A percentile compares a stretch with the other conserved stretches of the same genome.
These are phyloP conservation scores for Machimus rusticus DNA, from an alignment of 2,888 invertebrate genomes.

Conservation along the genomic window DNA sequence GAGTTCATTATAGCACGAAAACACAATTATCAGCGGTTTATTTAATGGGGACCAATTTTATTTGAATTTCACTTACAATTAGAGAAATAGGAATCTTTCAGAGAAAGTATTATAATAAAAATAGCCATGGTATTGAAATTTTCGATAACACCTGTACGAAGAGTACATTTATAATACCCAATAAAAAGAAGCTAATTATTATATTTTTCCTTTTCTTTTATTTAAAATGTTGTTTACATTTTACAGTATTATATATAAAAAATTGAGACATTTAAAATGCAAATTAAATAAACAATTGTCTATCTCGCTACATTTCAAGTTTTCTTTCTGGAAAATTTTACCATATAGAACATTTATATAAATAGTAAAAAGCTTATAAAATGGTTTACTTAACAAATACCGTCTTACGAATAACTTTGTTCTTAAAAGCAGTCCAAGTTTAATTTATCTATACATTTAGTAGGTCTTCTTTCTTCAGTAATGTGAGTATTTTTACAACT, in stretches of 20 bases:
- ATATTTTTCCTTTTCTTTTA: not conserved
- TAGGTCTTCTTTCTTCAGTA: not conserved
- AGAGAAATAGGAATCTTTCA: too few species aligned
- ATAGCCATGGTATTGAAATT: too few species aligned
- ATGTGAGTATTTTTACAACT: not conserved
- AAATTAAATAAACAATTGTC: conserved; percentile 14
- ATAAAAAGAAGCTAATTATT: not conserved
- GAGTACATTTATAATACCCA: too few species aligned
- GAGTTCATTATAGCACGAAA: too few species aligned
- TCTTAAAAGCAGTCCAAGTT: conserved; percentile 10
- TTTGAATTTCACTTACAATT: too few species aligned
- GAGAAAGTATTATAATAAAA: too few species aligned
- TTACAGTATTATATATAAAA: conserved; percentile 4
- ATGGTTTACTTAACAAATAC: conserved; percentile 9
- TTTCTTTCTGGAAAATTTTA: not conserved
- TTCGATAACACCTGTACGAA: too few species aligned
- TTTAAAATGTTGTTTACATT: not conserved
- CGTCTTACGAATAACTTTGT: not conserved
- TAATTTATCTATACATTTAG: conserved; percentile 4
- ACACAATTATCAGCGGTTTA: too few species aligned
- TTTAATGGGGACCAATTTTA: too few species aligned
- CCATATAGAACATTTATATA: not conserved
- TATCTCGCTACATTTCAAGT: not conserved
- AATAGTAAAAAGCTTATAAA: conserved; percentile 30
- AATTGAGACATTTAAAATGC: conserved; percentile 13